These are phyloP conservation scores for Irena cyanogastra DNA, from an alignment of 2,113 vertebrate genomes.

Conservation along the genomic window DNA sequence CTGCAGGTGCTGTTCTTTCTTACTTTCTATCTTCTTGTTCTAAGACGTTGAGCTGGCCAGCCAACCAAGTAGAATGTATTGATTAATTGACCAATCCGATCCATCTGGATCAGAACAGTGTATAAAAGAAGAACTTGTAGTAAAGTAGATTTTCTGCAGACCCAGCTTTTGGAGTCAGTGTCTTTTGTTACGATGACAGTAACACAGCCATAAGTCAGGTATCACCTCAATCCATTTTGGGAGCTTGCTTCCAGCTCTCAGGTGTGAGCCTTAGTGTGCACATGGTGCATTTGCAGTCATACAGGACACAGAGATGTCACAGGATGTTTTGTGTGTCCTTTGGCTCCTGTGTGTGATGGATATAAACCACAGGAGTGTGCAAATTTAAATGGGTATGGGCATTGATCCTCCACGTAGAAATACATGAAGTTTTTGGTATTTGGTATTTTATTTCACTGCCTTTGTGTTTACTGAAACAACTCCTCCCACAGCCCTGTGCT, in stretches of 20 bases:
- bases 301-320: background rate
- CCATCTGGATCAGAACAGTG: too few relatives aligned
- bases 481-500: background rate
- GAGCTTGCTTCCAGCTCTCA: background rate
- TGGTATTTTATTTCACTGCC: background rate
- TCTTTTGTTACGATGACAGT: too few relatives aligned
- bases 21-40: too few relatives aligned
- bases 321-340: background rate
- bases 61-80: too few relatives aligned
- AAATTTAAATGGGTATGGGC: background rate
- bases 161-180: too few relatives aligned
- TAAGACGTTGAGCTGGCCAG: too few relatives aligned
- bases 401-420: background rate
- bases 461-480: background rate
- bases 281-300: background rate
- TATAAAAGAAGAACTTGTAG: too few relatives aligned
- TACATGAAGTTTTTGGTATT: background rate
- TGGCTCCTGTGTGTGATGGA: background rate
- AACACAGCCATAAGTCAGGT: background rate
- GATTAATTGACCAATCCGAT: too few relatives aligned
- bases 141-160: too few relatives aligned
- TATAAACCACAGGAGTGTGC: background rate
- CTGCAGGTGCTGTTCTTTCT: too few relatives aligned
- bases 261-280: background rate
- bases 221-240: background rate